A percentile compares a stretch with the other conserved stretches of the same genome.
These are phyloP conservation scores for Sarcophilus harrisii DNA, from an alignment of 2,797 vertebrate genomes.

Conservation along the genomic window DNA sequence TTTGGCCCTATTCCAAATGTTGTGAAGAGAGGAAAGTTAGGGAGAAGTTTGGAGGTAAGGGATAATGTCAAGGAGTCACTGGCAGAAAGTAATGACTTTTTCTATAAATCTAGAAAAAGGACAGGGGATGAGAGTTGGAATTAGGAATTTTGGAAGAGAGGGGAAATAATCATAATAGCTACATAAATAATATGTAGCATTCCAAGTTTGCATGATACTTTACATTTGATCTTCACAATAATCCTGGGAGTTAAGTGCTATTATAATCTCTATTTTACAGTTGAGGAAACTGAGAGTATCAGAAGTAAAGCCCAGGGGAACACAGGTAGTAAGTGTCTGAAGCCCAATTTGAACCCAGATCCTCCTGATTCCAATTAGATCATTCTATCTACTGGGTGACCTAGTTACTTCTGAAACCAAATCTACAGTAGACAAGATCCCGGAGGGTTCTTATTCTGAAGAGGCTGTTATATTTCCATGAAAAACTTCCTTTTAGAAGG, in stretches of 20 bases:
- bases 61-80: not conserved
- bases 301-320: not conserved
- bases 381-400: not conserved
- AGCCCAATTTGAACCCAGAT: not conserved
- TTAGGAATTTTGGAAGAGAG: not conserved
- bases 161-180: not conserved
- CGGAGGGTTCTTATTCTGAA: not conserved
- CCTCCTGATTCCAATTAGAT: not conserved
- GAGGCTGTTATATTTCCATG: not conserved
- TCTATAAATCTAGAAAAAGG: not conserved
- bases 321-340: not conserved
- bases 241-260: not conserved
- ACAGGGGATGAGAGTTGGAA: not conserved
- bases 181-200: not conserved
- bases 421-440: not conserved
- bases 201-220: not conserved
- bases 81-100: not conserved
- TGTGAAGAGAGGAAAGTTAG: not conserved
- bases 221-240: not conserved
- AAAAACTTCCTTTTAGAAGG: slow-evolving; percentile 2
- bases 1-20: not conserved
- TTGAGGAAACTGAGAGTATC: not conserved
- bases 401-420: not conserved
- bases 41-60: not conserved
- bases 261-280: not conserved